Evolutionary conservation across 2,888 invertebrate genomes (phyloP).

Genomic region (Hoplodrina ambigua): DNA sequence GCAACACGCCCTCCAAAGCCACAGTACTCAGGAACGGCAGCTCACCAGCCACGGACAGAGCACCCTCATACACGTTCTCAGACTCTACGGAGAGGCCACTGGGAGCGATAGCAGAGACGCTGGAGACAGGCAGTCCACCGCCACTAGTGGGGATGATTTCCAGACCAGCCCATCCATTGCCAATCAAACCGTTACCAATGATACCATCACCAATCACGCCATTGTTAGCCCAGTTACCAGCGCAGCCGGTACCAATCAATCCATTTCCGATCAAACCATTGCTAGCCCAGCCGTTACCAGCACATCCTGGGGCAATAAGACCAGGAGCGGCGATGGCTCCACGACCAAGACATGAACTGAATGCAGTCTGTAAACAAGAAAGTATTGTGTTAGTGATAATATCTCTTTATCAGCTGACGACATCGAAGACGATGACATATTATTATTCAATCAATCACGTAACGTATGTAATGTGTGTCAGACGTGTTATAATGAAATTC

Average conservation of each 20-base stretch:
- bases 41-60: conserved; percentile 47
- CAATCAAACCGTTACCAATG: conserved; percentile 5
- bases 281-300: conserved; percentile 5
- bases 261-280: background rate
- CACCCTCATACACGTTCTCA: conserved; percentile 53
- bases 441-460: too few species aligned
- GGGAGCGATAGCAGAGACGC: conserved; percentile 42
- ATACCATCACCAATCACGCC: conserved; percentile 10
- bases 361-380: too few species aligned
- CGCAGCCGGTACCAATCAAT: background rate
- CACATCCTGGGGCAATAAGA: conserved; percentile 13
- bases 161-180: conserved; percentile 35
- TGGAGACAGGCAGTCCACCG: conserved; percentile 44
- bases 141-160: conserved; percentile 43
- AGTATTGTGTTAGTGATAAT: too few species aligned
- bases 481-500: too few species aligned
- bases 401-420: too few species aligned
- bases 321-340: background rate
- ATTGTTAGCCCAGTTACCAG: conserved; percentile 10
- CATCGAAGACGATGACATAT: too few species aligned
- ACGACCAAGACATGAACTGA: background rate
- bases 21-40: conserved; percentile 54
- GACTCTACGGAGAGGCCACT: conserved; percentile 49
- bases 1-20: conserved; percentile 37
- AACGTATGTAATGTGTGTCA: too few species aligned